phyloP scores from a whole-genome alignment of 2,888 invertebrate species.

The Polydrusus cervinus region DNA sequence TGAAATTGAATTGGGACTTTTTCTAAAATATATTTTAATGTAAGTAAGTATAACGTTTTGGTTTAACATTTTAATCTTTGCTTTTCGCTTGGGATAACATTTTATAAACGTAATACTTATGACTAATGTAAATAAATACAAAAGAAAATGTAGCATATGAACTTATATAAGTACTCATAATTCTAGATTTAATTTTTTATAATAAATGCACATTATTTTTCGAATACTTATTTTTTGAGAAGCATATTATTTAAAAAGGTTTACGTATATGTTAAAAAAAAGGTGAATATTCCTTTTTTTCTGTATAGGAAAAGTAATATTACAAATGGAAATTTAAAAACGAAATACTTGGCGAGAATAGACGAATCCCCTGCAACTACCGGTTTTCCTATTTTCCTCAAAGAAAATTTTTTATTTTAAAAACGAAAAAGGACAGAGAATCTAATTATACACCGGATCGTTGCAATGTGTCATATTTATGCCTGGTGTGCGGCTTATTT shows the following conservation, averaged over 20 bases:
- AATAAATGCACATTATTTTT: too few relatives aligned
- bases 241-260: neutral
- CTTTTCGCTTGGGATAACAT: neutral
- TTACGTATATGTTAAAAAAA: neutral
- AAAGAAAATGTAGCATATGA: neutral
- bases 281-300: slow-evolving; percentile 32
- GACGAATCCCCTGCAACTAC: slow-evolving; percentile 45
- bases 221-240: neutral
- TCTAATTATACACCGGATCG: too few relatives aligned
- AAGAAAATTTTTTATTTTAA: slow-evolving; percentile 26
- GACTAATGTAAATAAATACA: neutral
- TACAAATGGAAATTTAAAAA: slow-evolving; percentile 50
- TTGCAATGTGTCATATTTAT: too few relatives aligned
- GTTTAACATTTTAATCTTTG: neutral
- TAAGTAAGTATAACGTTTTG: slow-evolving; percentile 8
- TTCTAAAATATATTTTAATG: slow-evolving; percentile 6
- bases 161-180: too few relatives aligned
- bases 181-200: too few relatives aligned
- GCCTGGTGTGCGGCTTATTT: too few relatives aligned
- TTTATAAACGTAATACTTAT: neutral
- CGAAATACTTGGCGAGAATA: slow-evolving; percentile 44
- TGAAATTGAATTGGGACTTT: neutral
- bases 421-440: neutral
- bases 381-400: slow-evolving; percentile 32
- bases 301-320: slow-evolving; percentile 38